Conservation (phyloP, 2,888 invertebrate species). For the Belgica antarctica region DNA sequence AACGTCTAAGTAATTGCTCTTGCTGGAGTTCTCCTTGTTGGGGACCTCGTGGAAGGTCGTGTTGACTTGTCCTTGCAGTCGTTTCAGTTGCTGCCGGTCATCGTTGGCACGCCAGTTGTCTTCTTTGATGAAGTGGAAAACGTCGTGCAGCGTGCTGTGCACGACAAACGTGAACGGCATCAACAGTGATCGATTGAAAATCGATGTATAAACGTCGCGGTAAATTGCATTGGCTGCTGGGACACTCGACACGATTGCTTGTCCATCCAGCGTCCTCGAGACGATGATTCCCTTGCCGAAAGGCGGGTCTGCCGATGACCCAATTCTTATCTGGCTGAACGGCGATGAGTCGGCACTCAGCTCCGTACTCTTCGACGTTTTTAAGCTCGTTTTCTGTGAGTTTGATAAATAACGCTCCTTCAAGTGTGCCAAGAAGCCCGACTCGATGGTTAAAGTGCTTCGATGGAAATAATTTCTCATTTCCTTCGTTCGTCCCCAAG, state of each 20-base stretch:
- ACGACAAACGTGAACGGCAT: conserved; percentile 84
- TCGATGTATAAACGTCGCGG: conserved; percentile 87
- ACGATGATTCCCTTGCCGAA: conserved; percentile 85
- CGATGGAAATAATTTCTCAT: not conserved
- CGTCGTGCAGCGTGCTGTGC: conserved; percentile 85
- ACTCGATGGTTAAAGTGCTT: conserved; percentile 65
- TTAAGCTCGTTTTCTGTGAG: conserved; percentile 53
- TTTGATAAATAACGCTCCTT: conserved; percentile 61
- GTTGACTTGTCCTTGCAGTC: conserved; percentile 86
- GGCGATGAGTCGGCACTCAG: conserved; percentile 75
- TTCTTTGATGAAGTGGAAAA: conserved; percentile 90
- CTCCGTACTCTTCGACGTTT: conserved; percentile 76
- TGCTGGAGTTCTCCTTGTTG: conserved; percentile 67
- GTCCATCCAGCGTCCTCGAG: conserved; percentile 73
- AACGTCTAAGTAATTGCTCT: conserved; percentile 76
- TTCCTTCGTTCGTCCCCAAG: conserved; percentile 51
- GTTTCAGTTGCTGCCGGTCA: conserved; percentile 83
- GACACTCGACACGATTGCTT: conserved; percentile 80
- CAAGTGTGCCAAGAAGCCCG: conserved; percentile 75
- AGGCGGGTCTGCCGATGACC: conserved; percentile 82
- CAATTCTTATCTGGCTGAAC: conserved; percentile 70
- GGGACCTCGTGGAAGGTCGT: conserved; percentile 82
- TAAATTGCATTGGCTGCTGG: conserved; percentile 88
- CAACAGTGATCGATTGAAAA: conserved; percentile 84
- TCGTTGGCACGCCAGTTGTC: conserved; percentile 86